Evolutionary conservation across 2,797 vertebrate species (phyloP).

Genomic region (Micromesistius poutassou): DNA sequence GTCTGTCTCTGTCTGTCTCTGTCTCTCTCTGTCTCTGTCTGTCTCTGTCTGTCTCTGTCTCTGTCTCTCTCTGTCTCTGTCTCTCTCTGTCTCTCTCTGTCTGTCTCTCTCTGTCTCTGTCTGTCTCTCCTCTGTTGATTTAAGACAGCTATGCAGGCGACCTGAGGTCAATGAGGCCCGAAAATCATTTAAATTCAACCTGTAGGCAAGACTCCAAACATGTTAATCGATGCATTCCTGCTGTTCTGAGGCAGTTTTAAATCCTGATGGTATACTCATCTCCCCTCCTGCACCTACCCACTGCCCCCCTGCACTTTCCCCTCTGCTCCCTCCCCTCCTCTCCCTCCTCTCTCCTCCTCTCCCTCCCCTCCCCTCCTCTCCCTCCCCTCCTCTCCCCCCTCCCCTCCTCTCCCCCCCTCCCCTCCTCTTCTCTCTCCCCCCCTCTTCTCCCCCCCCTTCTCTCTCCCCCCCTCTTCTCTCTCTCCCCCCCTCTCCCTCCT

Average conservation of each 20-base stretch:
- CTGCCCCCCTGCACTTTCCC: background rate
- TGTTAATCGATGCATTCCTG: background rate
- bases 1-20: no score
- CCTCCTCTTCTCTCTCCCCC: no score
- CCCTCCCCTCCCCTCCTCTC: background rate
- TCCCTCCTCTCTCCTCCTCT: constrained; percentile 2
- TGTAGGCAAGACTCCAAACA: background rate
- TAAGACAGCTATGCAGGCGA: background rate
- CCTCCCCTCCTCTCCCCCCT: constrained; percentile 6
- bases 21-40: no score
- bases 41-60: no score
- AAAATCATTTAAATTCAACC: background rate
- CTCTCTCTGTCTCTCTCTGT: no score
- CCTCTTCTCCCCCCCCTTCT: no score
- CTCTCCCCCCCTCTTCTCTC: no score
- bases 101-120: no score
- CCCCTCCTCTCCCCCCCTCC: background rate
- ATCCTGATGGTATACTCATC: background rate
- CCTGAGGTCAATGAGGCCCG: background rate
- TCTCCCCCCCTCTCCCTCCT: no score
- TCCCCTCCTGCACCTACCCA: background rate
- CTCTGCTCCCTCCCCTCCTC: background rate
- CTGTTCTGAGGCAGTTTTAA: background rate
- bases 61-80: no score
- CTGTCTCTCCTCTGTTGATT: background rate